Evolutionary conservation across 2,797 vertebrate genomes (phyloP).

Genomic region (Hypotaenidia okinawae): DNA sequence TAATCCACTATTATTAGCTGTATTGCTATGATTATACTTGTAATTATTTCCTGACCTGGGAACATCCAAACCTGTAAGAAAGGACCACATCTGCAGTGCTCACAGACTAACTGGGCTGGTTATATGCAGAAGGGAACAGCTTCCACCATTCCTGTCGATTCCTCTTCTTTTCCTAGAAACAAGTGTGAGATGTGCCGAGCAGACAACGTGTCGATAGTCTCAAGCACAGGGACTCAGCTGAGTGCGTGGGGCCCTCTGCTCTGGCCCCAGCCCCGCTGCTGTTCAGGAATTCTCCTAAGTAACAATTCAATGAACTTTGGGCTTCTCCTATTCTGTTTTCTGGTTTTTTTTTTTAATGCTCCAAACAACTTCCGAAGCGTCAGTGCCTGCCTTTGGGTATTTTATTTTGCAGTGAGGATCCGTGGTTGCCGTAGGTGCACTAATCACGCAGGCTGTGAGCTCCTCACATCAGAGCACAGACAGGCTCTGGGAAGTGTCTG

Average conservation of each 20-base stretch:
- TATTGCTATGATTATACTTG: background rate
- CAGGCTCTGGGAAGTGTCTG: background rate
- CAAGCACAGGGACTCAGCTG: background rate
- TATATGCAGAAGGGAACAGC: background rate
- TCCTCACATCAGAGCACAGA: background rate
- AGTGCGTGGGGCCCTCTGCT: background rate
- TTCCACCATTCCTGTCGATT: background rate
- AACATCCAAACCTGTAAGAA: background rate
- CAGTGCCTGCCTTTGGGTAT: background rate
- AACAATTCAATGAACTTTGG: background rate
- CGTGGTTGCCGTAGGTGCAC: background rate
- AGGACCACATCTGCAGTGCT: background rate
- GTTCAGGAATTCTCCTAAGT: slow-evolving; percentile 6
- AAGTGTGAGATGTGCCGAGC: background rate
- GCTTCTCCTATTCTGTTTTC: background rate
- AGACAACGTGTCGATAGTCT: background rate
- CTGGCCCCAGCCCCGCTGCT: background rate
- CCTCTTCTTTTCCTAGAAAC: background rate
- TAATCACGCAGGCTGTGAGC: background rate
- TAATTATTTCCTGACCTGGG: background rate
- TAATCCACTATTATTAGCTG: background rate
- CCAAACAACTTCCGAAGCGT: background rate
- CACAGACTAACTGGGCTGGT: background rate
- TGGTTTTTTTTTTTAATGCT: background rate
- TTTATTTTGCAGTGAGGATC: background rate